Conservation (phyloP, 2,797 vertebrate genomes). For the Falco berigora region DNA sequence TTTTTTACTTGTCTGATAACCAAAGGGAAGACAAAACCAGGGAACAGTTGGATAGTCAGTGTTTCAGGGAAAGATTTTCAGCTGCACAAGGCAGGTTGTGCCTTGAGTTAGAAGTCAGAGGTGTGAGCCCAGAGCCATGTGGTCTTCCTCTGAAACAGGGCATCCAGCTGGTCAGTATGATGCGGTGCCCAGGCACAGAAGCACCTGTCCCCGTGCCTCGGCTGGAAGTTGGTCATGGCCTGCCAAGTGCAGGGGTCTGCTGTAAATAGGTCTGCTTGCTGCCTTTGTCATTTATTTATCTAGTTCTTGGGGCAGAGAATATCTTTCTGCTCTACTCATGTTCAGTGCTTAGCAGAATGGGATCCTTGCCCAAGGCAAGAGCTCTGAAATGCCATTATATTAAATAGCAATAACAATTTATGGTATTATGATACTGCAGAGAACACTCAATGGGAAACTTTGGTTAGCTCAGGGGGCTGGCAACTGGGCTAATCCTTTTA, state of each 20-base stretch:
- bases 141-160: neutral
- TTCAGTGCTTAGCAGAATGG: neutral
- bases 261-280: neutral
- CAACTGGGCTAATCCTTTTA: neutral
- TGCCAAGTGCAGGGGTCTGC: neutral
- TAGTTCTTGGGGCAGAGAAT: neutral
- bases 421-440: neutral
- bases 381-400: neutral
- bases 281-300: neutral
- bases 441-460: neutral
- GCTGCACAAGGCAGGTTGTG: neutral
- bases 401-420: neutral
- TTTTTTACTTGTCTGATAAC: neutral
- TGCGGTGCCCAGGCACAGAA: accelerated
- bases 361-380: neutral
- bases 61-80: neutral
- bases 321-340: neutral
- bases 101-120: neutral
- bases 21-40: neutral
- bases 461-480: neutral
- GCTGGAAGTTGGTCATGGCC: neutral
- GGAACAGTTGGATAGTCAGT: neutral
- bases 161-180: neutral
- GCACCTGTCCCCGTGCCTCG: neutral
- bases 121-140: neutral